These are phyloP conservation scores for Enhydra lutris DNA, from an alignment of 2,113 vertebrate species.

Conservation along the genomic window DNA sequence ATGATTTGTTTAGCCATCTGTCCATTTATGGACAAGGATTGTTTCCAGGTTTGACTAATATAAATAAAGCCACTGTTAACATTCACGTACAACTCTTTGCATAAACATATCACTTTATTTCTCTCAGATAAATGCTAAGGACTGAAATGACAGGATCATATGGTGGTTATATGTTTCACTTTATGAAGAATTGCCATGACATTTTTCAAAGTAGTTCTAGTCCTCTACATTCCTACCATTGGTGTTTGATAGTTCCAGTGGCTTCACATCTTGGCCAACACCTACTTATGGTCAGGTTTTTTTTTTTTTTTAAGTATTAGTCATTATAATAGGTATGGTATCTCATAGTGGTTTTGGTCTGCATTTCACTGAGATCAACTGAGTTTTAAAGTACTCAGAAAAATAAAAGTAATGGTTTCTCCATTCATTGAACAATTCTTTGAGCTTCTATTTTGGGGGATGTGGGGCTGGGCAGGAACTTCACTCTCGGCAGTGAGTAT, in stretches of 20 bases:
- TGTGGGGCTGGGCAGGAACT: neutral
- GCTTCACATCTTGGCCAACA: neutral
- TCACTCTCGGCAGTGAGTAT: neutral
- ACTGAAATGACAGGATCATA: neutral
- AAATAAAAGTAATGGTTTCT: neutral
- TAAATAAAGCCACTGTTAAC: neutral
- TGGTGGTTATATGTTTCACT: neutral
- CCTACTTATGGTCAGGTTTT: neutral
- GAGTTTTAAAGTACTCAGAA: slow-evolving; percentile 33
- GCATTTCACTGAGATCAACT: neutral
- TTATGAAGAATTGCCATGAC: neutral
- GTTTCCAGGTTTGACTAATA: neutral
- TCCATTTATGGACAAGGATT: neutral
- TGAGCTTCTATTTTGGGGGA: neutral
- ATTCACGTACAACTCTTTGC: neutral
- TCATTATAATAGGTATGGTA: neutral
- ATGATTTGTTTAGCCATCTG: neutral
- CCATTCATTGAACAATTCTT: neutral
- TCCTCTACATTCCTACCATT: neutral
- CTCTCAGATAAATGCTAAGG: neutral
- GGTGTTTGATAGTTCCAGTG: neutral
- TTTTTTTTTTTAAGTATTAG: neutral
- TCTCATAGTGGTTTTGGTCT: neutral
- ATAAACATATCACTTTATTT: neutral
- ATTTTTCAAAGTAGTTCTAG: neutral